phyloP scores from a whole-genome alignment of 1,140 invertebrate genomes.

The Dryas iulia region DNA sequence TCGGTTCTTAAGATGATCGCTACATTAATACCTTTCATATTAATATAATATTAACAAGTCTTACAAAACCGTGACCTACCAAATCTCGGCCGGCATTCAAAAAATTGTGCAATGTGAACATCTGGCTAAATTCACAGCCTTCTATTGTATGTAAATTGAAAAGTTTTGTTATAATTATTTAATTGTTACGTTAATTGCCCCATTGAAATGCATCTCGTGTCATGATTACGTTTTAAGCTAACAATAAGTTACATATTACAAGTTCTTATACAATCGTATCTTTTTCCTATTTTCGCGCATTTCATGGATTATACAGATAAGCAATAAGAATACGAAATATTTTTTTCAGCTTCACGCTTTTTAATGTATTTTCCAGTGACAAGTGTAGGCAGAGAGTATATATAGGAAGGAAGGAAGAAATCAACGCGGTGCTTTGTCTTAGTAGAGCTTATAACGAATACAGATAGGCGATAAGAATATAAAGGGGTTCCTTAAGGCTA shows the following conservation, averaged over 20 bases:
- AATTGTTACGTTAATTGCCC: not conserved
- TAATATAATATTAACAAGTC: not conserved
- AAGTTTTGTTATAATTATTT: not conserved
- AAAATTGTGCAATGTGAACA: conserved; percentile 16
- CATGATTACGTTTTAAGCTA: not conserved
- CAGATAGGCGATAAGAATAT: too few species aligned
- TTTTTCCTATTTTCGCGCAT: not conserved
- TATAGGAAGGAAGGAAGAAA: too few species aligned
- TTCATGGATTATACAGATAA: not conserved
- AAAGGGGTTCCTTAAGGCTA: too few species aligned
- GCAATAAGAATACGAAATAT: too few species aligned
- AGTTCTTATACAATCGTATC: not conserved
- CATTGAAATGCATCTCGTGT: not conserved
- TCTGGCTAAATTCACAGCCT: not conserved
- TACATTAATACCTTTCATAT: conserved; percentile 8
- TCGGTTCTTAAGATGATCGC: not conserved
- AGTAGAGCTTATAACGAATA: too few species aligned
- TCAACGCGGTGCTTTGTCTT: too few species aligned
- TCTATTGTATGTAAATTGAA: conserved; percentile 13
- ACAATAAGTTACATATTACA: not conserved
- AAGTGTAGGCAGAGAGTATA: too few species aligned
- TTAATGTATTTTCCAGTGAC: too few species aligned
- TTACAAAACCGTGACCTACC: conserved; percentile 22
- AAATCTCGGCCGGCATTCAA: conserved; percentile 13
- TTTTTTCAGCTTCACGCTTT: too few species aligned